Conservation (phyloP, 2,888 invertebrate species). For the Rotaria macrura region DNA sequence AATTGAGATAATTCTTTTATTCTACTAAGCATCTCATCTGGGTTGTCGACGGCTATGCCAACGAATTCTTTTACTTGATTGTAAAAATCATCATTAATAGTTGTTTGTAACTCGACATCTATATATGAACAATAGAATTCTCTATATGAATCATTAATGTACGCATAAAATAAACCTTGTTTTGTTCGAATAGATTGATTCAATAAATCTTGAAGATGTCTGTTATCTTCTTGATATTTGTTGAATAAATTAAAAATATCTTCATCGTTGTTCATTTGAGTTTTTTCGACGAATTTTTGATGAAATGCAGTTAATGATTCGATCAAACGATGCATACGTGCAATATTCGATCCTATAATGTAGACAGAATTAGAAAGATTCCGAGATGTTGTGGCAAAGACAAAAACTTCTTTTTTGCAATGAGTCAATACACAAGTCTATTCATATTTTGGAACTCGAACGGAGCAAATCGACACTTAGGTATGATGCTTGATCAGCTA, state of each 20-base stretch:
- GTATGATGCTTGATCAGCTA: too few relatives aligned
- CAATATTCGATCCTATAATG: not conserved
- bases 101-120: not conserved
- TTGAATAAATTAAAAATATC: not conserved
- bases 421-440: too few relatives aligned
- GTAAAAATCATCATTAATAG: not conserved
- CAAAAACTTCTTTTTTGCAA: too few relatives aligned
- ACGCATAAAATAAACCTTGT: not conserved
- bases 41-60: not conserved
- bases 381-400: too few relatives aligned
- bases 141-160: not conserved
- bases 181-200: not conserved
- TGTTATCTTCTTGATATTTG: not conserved
- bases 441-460: too few relatives aligned
- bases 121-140: not conserved
- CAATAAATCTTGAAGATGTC: too few relatives aligned
- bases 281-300: not conserved
- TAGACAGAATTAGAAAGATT: too few relatives aligned
- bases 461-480: too few relatives aligned
- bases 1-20: not conserved
- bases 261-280: not conserved
- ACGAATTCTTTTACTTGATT: not conserved
- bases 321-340: not conserved
- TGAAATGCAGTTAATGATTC: not conserved
- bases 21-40: not conserved